Conservation (phyloP, 2,888 invertebrate species). For the Dermolepida albohirtum region DNA sequence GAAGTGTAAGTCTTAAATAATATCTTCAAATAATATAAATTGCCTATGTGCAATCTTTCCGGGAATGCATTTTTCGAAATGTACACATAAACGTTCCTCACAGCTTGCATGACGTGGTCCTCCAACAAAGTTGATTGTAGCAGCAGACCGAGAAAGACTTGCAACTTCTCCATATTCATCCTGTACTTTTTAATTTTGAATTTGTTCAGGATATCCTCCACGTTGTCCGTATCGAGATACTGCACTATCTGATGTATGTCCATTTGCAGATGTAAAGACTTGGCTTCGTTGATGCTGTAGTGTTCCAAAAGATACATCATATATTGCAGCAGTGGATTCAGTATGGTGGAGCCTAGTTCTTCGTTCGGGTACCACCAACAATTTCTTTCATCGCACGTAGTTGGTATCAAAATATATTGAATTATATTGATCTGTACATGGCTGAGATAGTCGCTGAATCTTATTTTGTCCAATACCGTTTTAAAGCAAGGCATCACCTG, state of each 20-base stretch:
- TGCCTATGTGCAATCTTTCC: background rate
- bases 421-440: slow-evolving; percentile 5
- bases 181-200: background rate
- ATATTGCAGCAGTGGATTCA: slow-evolving; percentile 19
- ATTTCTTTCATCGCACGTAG: slow-evolving; percentile 3
- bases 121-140: too few species aligned
- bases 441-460: background rate
- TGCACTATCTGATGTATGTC: slow-evolving; percentile 22
- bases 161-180: background rate
- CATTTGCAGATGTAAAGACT: slow-evolving; percentile 23
- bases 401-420: slow-evolving; percentile 17
- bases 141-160: too few species aligned
- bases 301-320: slow-evolving; percentile 12
- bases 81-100: too few species aligned
- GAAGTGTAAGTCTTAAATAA: too few species aligned
- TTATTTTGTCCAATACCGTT: slow-evolving; percentile 18
- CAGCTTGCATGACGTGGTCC: too few species aligned
- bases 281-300: background rate
- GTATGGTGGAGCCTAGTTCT: slow-evolving; percentile 9
- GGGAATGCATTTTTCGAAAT: background rate
- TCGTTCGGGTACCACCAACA: slow-evolving; percentile 24
- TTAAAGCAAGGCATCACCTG: slow-evolving; percentile 9
- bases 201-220: slow-evolving; percentile 1
- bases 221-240: slow-evolving; percentile 9
- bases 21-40: too few species aligned